A percentile compares a stretch with the other conserved stretches of the same genome.
Evolutionary conservation across 37 sponge, comb jelly and placozoan species (phyloP).

Genomic region (Halisarca cf. caerulea): DNA sequence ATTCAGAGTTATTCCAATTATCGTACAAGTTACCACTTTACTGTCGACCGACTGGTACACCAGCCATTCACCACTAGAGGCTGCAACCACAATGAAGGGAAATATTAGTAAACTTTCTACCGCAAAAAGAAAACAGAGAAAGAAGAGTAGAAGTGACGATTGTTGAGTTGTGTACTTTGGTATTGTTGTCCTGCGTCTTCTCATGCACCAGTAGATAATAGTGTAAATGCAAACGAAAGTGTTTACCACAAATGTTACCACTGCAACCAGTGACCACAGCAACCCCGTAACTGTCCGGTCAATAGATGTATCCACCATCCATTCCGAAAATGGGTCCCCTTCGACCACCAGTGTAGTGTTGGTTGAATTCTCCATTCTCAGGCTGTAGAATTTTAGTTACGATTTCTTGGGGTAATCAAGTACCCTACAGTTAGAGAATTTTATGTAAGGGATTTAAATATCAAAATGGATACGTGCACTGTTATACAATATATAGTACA

Average conservation of each 20-base stretch:
- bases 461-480: too few relatives aligned
- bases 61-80: conserved; percentile 21
- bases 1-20: background rate
- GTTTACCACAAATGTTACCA: background rate
- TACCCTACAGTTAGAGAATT: too few relatives aligned
- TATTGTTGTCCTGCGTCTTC: background rate
- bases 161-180: background rate
- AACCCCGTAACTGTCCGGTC: background rate
- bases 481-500: too few relatives aligned
- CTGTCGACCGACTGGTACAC: background rate
- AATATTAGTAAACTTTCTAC: background rate
- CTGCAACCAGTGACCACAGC: background rate
- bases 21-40: background rate
- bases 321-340: background rate
- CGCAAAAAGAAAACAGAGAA: background rate
- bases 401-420: too few relatives aligned
- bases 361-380: too few relatives aligned
- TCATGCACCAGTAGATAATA: background rate
- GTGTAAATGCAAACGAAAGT: conserved; percentile 2
- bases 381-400: too few relatives aligned
- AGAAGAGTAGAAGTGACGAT: conserved; percentile 16
- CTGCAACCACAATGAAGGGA: background rate
- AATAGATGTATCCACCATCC: background rate
- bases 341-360: too few relatives aligned
- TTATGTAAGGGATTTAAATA: too few relatives aligned